Evolutionary conservation across 2,797 vertebrate genomes (phyloP), one percentile per base, ranked within the genome.

Genomic region (Cetoscarus ocellatus): DNA sequence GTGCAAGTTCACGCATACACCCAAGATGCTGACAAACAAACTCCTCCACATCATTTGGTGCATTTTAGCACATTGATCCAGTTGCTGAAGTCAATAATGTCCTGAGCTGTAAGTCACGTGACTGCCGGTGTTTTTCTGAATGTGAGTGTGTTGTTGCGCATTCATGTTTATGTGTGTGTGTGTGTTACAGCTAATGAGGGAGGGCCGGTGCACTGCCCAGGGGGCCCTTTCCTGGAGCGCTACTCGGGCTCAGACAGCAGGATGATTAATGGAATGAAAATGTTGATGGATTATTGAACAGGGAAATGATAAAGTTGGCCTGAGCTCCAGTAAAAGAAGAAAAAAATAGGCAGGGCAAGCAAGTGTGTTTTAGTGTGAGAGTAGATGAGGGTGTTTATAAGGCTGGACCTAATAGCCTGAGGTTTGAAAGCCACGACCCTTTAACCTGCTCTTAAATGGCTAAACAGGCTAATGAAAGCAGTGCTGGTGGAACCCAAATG

Each of bases 261-360:
- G 68, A 80, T 90, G 87, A 93, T 90, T 86, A 86, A 92, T 90
- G 87, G 72, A 86, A 90, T 90, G 86, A 88, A 88, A 91, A 93
- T 90, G 85, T 83, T 88, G 89, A 91, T 88, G 85, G 87, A 90
- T 90, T 90, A 90, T 90, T 83, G 88, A 90, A 85, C 85, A 86
- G 74, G 75, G 73, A 88, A 86, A 88, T 89, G 75, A 91, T 90
- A 88, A 89, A 87, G 84, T 84, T 85, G 80, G 70, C 55, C 63
- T 42, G 7, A 2, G 64, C 79, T 69, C 54, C 55, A 55, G 60
- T 86, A 63, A 83, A 53, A 54, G 35, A 90, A 88, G 79, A 39
- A 18, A 54, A 36, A 91, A 80, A 39, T 61, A 80, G 50, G 58
- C 70, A 13, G 68, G 53, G 68, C 67, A 83, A 58, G 77, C 14